Percentiles rank a stretch among this genome's conserved stretches.
Evolutionary conservation across 2,113 vertebrate species (phyloP).

Genomic region (Oryzias curvinotus): DNA sequence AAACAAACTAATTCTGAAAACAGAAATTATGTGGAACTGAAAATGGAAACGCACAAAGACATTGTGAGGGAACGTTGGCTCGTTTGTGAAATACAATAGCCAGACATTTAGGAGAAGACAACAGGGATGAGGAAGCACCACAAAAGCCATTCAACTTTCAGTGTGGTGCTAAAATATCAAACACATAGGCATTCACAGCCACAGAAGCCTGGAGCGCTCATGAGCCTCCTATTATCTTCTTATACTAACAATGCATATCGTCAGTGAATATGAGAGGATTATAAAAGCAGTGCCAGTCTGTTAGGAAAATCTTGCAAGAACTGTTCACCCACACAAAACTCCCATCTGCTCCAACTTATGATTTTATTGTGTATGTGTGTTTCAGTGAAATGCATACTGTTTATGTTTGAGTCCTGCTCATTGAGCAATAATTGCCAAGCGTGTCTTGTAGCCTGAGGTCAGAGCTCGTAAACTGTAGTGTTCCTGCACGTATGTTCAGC

Average conservation of each 20-base stretch:
- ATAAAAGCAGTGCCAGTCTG: background rate
- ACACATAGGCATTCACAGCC: background rate
- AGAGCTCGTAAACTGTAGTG: constrained; percentile 2
- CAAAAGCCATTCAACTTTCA: background rate
- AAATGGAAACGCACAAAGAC: background rate
- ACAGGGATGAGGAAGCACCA: background rate
- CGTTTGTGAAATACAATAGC: background rate
- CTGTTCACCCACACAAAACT: constrained; percentile 17
- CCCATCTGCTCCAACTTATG: constrained; percentile 6
- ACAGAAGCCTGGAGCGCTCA: background rate
- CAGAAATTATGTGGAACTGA: background rate
- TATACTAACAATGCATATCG: background rate
- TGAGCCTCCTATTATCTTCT: background rate
- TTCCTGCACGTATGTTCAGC: constrained; percentile 29
- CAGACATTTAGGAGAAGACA: background rate
- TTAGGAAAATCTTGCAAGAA: constrained; percentile 12
- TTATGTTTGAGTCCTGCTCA: constrained; percentile 1
- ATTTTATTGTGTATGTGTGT: background rate
- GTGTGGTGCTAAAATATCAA: background rate
- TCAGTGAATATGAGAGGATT: background rate
- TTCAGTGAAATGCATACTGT: background rate
- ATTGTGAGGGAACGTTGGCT: background rate
- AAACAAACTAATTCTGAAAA: background rate
- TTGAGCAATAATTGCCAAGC: background rate
- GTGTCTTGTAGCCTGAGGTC: constrained; percentile 11